Evolutionary conservation across 1,140 invertebrate genomes (phyloP), one percentile per base, ranked within the genome.

Genomic region (Macrotrachela quadricornifera): DNA sequence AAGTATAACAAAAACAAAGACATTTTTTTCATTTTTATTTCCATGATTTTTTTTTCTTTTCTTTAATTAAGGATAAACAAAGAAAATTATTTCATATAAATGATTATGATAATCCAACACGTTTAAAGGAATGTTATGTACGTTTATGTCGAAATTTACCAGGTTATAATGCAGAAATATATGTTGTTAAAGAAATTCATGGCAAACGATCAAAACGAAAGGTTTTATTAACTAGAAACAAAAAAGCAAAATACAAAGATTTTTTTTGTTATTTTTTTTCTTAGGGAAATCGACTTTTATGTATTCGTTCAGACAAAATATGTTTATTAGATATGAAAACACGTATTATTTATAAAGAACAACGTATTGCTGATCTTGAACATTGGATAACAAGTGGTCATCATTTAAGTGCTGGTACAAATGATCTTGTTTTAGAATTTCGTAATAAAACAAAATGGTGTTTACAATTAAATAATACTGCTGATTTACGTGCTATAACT

Each of bases 321-420:
- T 73, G 78, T 39, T 67, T 80, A 13, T 64, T 80, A 44, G 78
- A 80, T 68, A 74, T 70, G 60, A 76, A 77, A 58, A 77, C 76
- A 1, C 76, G 77, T 60, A 64, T 75, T 10, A 63, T 77, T 17
- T 69, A 76, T 10, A 76, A 77, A 60, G 68, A 68, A 16, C 77
- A 80, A 59, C 70, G 72, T 50, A 77, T 78, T 16, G 63, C 70
- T 10, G 78, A 30, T 30, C 21, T 30, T 30, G 21, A 30, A 30
- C 21, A 30, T 30, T 30, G 21, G 21, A 30, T 30, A 30, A 8
- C 21, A 30, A 30, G 21, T 30, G 21, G 21, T 30, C 21, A 30
- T 30, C 21, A 30, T 30, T 30, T 30, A 30, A 30, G 21, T 30
- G 21, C 21, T 4, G 21, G 21, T 4, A 30, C 21, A 30, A 30